Evolutionary conservation across 2,797 vertebrate species (phyloP), one percentile per base, ranked within the genome.

Genomic region (Prunella strophiata): DNA sequence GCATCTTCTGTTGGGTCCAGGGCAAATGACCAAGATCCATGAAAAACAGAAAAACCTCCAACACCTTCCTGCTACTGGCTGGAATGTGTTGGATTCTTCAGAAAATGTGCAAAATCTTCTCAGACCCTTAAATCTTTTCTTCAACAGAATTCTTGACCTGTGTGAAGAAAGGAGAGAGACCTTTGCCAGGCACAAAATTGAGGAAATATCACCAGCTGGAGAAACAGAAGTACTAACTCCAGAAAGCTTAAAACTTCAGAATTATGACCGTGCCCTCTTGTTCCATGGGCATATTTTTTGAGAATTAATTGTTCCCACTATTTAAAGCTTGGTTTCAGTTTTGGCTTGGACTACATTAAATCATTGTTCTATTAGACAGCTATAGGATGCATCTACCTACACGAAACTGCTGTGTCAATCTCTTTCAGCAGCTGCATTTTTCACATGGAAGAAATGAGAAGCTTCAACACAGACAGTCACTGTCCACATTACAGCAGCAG

Each of bases 1-100:
- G 27, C 23, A 78, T 5, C n/a, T 72, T 21, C 38, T 94, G 5
- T 50, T 72, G 59, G 66, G 16, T 4, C 13, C 26, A n/a, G 18
- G 20, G 38, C 66, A 84, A 48, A 32, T 73, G 68, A 54, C 66
- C 42, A 78, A 66, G 25, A 61, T 62, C 51, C 36, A 25, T 16
- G 40, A 75, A 74, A 43, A 81, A 40, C 61, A 62, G 54, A 58
- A 91, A 65, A 36, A 68, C 55, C 13, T 34, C 14, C 26, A 32
- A 17, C 4, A 0, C 51, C 16, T 70, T 94, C 10, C 23, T 1
- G 0, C 6, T 77, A 5, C 50, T 47, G 34, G 21, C 16, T 77
- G 50, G 34, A 61, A 57, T 3, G 30, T 48, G 22, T 70, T 30
- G 14, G 32, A 75, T 70, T 73, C 43, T 66, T 85, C 51, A 55